Percentiles rank a stretch among this genome's conserved stretches.
phyloP scores from a whole-genome alignment of 2,113 vertebrate species.

The Nibea coibor region DNA sequence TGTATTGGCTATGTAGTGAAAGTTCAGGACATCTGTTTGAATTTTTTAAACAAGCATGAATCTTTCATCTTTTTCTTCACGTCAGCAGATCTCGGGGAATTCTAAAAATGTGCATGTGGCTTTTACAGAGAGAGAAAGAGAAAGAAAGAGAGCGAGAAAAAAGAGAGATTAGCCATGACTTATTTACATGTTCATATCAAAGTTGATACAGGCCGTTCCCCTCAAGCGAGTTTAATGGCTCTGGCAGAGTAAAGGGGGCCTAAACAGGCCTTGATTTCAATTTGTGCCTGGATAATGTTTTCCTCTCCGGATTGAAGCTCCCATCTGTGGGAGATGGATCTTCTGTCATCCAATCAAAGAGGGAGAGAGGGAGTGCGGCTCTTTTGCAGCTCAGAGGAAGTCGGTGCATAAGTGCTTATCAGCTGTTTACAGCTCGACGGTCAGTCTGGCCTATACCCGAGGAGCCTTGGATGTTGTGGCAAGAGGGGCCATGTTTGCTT shows the following conservation, averaged over 20 bases:
- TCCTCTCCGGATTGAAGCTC: constrained; percentile 21
- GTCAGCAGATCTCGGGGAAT: constrained; percentile 78
- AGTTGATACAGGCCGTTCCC: constrained; percentile 59
- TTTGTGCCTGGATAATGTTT: background rate
- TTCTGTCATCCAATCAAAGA: constrained; percentile 29
- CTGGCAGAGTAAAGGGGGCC: background rate
- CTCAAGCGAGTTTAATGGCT: constrained; percentile 47
- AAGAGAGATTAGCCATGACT: constrained; percentile 68
- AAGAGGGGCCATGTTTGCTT: constrained; percentile 44
- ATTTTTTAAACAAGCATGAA: constrained; percentile 84
- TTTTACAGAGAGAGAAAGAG: constrained; percentile 59
- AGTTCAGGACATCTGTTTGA: constrained; percentile 83
- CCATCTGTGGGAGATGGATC: constrained; percentile 18
- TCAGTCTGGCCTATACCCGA: constrained; percentile 41
- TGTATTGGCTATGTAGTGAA: constrained; percentile 69
- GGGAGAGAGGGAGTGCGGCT: constrained; percentile 5
- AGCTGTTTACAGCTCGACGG: constrained; percentile 52
- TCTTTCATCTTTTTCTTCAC: constrained; percentile 80
- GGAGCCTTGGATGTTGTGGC: constrained; percentile 32
- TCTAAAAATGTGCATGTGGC: constrained; percentile 74
- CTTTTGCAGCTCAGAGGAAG: constrained; percentile 37
- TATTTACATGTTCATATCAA: constrained; percentile 78
- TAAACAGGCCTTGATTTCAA: constrained; percentile 26
- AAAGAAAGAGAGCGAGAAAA: constrained; percentile 5
- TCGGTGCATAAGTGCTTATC: constrained; percentile 41